Base-by-base conservation (phyloP, 2,888 invertebrate species). In the Petrophora chlorosata region DNA sequence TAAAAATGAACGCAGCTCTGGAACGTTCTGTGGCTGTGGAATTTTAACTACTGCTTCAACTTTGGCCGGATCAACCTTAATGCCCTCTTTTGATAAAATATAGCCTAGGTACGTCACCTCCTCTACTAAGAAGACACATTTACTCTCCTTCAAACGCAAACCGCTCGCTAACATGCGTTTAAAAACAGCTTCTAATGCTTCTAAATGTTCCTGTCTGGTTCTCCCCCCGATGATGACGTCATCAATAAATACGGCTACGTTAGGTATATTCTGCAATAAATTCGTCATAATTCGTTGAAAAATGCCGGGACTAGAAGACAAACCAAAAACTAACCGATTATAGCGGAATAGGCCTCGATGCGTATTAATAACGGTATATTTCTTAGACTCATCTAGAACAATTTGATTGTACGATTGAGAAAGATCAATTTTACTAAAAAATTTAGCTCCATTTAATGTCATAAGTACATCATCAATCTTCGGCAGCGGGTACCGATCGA, bases 401-500 rank as follows among this genome's bases (percentile, higher is more conserved):
- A 62, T 19, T 34, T 62, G 61, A 35, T 55, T 56, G 13, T 61
- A 63, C 0, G 61, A 59, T 10, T 53, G 49, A 0, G 59, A 56
- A 3, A 63, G 33, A 34, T 63, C 63, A 3, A 64, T 28, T 32
- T 62, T 64, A 3, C 54, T 43, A 35, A 49, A 62, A 9, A 30
- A 45, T n/a, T 36, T 4, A 12, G 33, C 40, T 0, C 60, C 61
- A n/a, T 30, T 29, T 3, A 62, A 12, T 3, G 51, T 16, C 5
- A 29, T 19, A 10, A 64, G 38, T 13, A 60, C 26, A 9, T 64
- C 61, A 0, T 63, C 53, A 0, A 57, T 26, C 15, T 32, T 56
- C 3, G 63, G 60, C 7, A 65, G 33, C 5, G 60, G 61, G 38
- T 50, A 63, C 5, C 54, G 35, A 30, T 62, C 65, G 23, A 63